A percentile compares a stretch with the other conserved stretches of the same genome.
Evolutionary conservation across 1,140 invertebrate genomes (phyloP).

Genomic region (Telenomus remus): DNA sequence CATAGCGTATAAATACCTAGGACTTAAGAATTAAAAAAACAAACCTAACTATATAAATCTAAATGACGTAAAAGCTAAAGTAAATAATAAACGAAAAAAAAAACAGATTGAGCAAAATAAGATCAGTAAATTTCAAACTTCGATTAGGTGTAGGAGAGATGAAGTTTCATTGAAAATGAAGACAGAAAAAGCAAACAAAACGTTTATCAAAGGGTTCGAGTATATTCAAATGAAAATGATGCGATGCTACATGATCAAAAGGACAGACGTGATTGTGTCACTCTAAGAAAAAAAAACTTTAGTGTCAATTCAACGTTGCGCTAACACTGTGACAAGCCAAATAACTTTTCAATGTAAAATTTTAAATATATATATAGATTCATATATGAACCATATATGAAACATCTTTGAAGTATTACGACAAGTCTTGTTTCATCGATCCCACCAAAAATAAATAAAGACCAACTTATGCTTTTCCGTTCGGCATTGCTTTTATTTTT

Average conservation of each 20-base stretch:
- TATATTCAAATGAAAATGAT: slow-evolving; percentile 71
- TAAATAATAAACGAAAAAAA: slow-evolving; percentile 34
- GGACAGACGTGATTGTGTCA: slow-evolving; percentile 66
- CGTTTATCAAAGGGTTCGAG: slow-evolving; percentile 70
- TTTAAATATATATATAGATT: slow-evolving; percentile 67
- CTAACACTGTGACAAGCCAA: slow-evolving; percentile 75
- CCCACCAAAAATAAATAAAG: slow-evolving; percentile 1
- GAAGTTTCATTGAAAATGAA: slow-evolving; percentile 67
- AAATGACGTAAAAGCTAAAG: slow-evolving; percentile 55
- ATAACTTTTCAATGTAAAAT: slow-evolving; percentile 76
- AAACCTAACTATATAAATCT: slow-evolving; percentile 59
- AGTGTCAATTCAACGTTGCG: slow-evolving; percentile 74
- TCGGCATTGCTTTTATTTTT: slow-evolving; percentile 20
- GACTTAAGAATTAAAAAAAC: slow-evolving; percentile 47
- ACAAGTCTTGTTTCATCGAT: slow-evolving; percentile 38
- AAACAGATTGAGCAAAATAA: slow-evolving; percentile 17
- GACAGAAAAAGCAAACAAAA: too few species aligned
- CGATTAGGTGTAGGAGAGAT: slow-evolving; percentile 67
- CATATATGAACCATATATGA: slow-evolving; percentile 62
- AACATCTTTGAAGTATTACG: slow-evolving; percentile 65
- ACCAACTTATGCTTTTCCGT: background rate
- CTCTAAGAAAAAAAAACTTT: slow-evolving; percentile 68
- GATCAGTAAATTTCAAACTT: slow-evolving; percentile 63
- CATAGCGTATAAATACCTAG: slow-evolving; percentile 71
- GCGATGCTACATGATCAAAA: slow-evolving; percentile 67